Conservation (phyloP, 2,113 vertebrate species). For the Tetraodon nigroviridis region DNA sequence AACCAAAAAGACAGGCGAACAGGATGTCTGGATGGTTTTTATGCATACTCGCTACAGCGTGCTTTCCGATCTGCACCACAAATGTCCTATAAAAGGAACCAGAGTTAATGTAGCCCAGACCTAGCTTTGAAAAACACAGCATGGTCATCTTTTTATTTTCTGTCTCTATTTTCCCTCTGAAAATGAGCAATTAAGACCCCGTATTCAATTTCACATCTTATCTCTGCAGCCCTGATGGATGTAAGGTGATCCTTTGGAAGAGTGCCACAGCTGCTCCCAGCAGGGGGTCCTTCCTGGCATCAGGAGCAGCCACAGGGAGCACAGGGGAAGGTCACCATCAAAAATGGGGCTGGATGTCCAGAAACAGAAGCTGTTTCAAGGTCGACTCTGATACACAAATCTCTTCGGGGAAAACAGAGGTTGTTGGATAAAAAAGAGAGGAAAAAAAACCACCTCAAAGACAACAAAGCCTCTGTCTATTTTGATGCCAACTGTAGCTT, state of each 20-base stretch:
- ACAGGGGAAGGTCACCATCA: conserved; percentile 60
- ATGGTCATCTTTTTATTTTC: conserved; percentile 6
- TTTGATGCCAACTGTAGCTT: conserved; percentile 2
- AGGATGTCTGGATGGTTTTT: conserved; percentile 61
- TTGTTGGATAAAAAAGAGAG: conserved; percentile 18
- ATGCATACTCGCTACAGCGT: conserved; percentile 29
- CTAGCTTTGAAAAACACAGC: neutral
- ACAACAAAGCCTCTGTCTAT: conserved; percentile 28
- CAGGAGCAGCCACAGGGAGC: conserved; percentile 64
- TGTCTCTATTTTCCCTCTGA: conserved; percentile 20
- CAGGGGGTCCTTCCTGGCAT: conserved; percentile 59
- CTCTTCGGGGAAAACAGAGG: conserved; percentile 39
- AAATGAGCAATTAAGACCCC: conserved; percentile 29
- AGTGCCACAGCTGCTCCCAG: conserved; percentile 41
- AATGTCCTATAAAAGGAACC: conserved; percentile 6
- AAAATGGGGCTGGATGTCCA: conserved; percentile 50
- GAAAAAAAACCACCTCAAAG: conserved; percentile 1
- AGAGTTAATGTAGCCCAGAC: conserved; percentile 4
- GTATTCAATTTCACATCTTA: conserved; percentile 43
- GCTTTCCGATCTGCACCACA: conserved; percentile 19
- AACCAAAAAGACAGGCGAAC: conserved; percentile 39
- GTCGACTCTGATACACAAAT: conserved; percentile 41
- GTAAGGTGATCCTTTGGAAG: conserved; percentile 55
- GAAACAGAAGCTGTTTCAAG: conserved; percentile 57
- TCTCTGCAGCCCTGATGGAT: conserved; percentile 45